These are phyloP conservation scores for Apantesis nais DNA, from an alignment of 2,888 invertebrate genomes.

Conservation along the genomic window DNA sequence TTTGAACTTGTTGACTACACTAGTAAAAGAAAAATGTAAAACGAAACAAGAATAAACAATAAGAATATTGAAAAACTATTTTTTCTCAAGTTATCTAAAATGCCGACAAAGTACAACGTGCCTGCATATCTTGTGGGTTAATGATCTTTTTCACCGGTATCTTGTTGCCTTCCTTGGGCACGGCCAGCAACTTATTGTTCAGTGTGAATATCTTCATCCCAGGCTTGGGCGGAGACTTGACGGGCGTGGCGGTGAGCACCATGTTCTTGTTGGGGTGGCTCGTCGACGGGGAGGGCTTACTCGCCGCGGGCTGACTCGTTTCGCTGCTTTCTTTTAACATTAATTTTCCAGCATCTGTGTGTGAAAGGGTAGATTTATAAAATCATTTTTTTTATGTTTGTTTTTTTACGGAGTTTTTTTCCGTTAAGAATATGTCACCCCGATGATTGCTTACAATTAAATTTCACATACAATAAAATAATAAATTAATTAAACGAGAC, in stretches of 20 bases:
- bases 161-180: conserved; percentile 34
- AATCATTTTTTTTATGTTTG: too few species aligned
- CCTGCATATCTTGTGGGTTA: conserved; percentile 57
- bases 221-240: conserved; percentile 54
- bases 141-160: conserved; percentile 51
- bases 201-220: conserved; percentile 67
- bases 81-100: too few species aligned
- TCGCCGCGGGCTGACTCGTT: conserved; percentile 13
- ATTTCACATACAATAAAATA: too few species aligned
- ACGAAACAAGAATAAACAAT: too few species aligned
- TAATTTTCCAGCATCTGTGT: conserved; percentile 90
- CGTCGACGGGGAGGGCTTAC: conserved; percentile 14
- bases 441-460: too few species aligned
- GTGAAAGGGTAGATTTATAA: not conserved
- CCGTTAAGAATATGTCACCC: too few species aligned
- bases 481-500: too few species aligned
- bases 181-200: conserved; percentile 53
- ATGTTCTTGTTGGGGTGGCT: conserved; percentile 36
- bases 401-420: too few species aligned
- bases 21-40: too few species aligned
- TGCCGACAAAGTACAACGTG: conserved; percentile 16
- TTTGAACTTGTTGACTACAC: too few species aligned
- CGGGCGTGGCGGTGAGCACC: conserved; percentile 60
- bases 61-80: not conserved
- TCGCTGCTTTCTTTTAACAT: conserved; percentile 86